Evolutionary conservation across 1,140 invertebrate genomes (phyloP), one percentile per base, ranked within the genome.

Genomic region (Drosophila azteca): DNA sequence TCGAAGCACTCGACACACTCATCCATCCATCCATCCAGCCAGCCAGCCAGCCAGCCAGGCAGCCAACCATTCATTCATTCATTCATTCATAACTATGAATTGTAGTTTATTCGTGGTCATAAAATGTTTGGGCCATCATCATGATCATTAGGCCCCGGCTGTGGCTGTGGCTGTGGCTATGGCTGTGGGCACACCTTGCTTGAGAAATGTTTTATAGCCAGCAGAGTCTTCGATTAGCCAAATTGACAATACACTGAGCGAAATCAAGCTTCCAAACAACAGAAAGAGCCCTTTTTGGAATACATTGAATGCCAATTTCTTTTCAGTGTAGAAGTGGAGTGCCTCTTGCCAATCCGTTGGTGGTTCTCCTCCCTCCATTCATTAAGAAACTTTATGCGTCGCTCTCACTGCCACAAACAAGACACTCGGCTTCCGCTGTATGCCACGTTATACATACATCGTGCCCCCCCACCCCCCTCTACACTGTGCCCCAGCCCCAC

Each of bases 101-200:
- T 85, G 83, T 80, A 72, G 77, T 84, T 79, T 85, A 84, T 80
- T 80, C 4, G 74, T 55, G 60, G 62, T 85, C 80, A 48, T 84
- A 84, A 84, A 83, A 84, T 54, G 66, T 26, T 58, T 35, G 29
- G n/a, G 9, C 53, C 35, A 41, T 54, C 59, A 64, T 52, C 61
- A 61, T 43, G 70, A 53, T 74, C 52, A 51, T 49, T 35, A 60
- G 39, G 22, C 41, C n/a, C n/a, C n/a, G n/a, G n/a, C n/a, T n/a
- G n/a, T n/a, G n/a, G n/a, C 17, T 20, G 17, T 20, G 31, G 51
- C 55, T 49, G 26, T 6, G 26, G 26, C 26, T 6, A 1, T 7
- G 57, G 53, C 63, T 48, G 66, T 35, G 65, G 76, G 62, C 81
- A 80, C 80, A 84, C 81, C 80, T 84, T 79, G 26, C 43, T 54